Percentiles rank a stretch among this genome's conserved stretches.
These are phyloP conservation scores for Anniella stebbinsi DNA, from an alignment of 2,797 vertebrate genomes.

Conservation along the genomic window DNA sequence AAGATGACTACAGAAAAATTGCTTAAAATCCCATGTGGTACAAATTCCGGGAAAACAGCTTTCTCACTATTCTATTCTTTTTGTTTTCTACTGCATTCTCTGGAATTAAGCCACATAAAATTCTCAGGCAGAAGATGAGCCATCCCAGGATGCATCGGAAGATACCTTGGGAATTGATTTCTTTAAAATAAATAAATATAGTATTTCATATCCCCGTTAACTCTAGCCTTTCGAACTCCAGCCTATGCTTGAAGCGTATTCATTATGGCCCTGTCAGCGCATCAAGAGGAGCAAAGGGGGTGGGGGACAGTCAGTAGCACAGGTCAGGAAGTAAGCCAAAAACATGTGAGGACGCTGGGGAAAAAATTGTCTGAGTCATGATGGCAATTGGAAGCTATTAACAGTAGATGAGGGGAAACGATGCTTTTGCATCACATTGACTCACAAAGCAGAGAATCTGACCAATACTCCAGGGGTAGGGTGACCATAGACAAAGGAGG, in stretches of 20 bases:
- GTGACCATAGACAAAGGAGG: too few relatives aligned
- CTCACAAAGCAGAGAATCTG: background rate
- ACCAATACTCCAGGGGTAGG: too few relatives aligned
- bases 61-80: background rate
- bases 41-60: background rate
- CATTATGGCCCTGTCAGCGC: background rate
- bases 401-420: too few relatives aligned
- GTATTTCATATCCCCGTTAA: background rate
- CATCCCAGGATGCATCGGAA: background rate
- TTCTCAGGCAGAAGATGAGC: background rate
- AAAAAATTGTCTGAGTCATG: slow-evolving; percentile 3
- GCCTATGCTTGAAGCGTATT: background rate
- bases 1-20: background rate
- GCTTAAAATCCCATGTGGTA: background rate
- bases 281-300: background rate
- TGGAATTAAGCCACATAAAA: background rate
- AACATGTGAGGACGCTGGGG: background rate
- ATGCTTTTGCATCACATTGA: too few relatives aligned
- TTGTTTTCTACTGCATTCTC: too few relatives aligned
- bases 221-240: background rate
- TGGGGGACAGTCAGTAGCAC: background rate
- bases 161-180: background rate
- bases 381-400: slow-evolving; percentile 1
- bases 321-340: background rate
- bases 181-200: too few relatives aligned